A percentile compares a stretch with the other conserved stretches of the same genome.
phyloP scores from a whole-genome alignment of 2,888 invertebrate genomes.

The Entomobrya multifasciata region DNA sequence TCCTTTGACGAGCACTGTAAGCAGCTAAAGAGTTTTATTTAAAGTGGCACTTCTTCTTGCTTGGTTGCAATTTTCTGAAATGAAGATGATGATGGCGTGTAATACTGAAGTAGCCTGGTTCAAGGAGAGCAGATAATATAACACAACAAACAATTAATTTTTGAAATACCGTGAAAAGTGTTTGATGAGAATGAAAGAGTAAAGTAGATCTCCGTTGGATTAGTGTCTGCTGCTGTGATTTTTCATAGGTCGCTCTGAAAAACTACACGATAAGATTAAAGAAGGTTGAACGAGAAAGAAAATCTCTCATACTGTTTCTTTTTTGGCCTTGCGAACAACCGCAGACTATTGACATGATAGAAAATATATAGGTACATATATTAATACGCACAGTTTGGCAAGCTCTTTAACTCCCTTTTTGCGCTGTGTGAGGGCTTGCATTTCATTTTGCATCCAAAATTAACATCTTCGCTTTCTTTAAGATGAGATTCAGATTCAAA shows the following conservation, averaged over 20 bases:
- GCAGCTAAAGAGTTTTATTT: conserved; percentile 6
- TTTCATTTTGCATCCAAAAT: not conserved
- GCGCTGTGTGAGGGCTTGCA: conserved; percentile 61
- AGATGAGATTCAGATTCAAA: no score
- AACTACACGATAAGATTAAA: not conserved
- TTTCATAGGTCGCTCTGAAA: conserved; percentile 5
- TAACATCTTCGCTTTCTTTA: conserved; percentile 51
- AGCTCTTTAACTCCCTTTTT: conserved; percentile 48
- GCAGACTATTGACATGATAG: not conserved
- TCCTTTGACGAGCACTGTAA: not conserved
- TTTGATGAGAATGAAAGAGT: not conserved
- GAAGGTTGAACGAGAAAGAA: not conserved
- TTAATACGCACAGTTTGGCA: no score
- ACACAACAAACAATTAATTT: conserved; percentile 10
- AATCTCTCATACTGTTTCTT: conserved; percentile 18
- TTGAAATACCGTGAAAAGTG: not conserved
- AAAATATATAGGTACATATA: not conserved
- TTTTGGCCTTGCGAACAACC: not conserved
- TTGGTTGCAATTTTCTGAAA: conserved; percentile 30
- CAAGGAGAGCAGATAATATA: conserved; percentile 6
- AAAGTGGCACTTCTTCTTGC: conserved; percentile 50
- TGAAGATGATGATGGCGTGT: not conserved
- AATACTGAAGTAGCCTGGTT: not conserved
- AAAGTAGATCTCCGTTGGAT: not conserved
- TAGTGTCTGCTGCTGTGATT: not conserved